A percentile compares a stretch with the other conserved stretches of the same genome.
Conservation (phyloP, 2,797 vertebrate species). For the Danio choprae region DNA sequence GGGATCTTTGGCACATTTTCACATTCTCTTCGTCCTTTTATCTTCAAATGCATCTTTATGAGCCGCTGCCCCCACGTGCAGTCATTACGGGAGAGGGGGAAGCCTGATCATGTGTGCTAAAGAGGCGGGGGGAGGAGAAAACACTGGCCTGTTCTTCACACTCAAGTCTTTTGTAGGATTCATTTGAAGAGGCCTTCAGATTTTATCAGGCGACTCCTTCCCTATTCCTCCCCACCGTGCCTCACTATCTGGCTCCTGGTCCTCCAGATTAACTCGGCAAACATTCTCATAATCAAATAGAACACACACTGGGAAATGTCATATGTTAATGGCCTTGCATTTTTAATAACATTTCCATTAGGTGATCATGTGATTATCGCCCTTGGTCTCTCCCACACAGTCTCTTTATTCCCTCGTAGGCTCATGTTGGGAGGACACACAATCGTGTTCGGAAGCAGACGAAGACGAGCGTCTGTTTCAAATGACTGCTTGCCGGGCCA, state of each 20-base stretch:
- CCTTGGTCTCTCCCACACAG: slow-evolving; percentile 55
- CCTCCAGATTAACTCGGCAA: slow-evolving; percentile 63
- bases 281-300: slow-evolving; percentile 64
- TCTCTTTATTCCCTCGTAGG: slow-evolving; percentile 44
- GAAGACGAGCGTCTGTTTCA: slow-evolving; percentile 44
- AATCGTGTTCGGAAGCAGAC: slow-evolving; percentile 27
- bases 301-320: slow-evolving; percentile 68
- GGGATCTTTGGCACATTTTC: background rate
- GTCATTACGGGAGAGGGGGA: slow-evolving; percentile 30
- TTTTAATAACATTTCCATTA: slow-evolving; percentile 76
- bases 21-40: slow-evolving; percentile 27
- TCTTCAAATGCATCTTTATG: slow-evolving; percentile 37
- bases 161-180: slow-evolving; percentile 40
- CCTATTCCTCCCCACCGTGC: slow-evolving; percentile 11
- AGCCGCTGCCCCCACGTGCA: slow-evolving; percentile 8
- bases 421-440: slow-evolving; percentile 36
- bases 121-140: slow-evolving; percentile 31
- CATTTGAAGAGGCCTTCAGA: slow-evolving; percentile 49
- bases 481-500: slow-evolving; percentile 33
- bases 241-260: slow-evolving; percentile 34
- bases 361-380: slow-evolving; percentile 64
- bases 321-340: slow-evolving; percentile 73
- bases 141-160: slow-evolving; percentile 35
- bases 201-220: slow-evolving; percentile 51
- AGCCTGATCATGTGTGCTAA: slow-evolving; percentile 48